Evolutionary conservation across 2,797 vertebrate genomes (phyloP).

Genomic region (Spondyliosoma cantharus): DNA sequence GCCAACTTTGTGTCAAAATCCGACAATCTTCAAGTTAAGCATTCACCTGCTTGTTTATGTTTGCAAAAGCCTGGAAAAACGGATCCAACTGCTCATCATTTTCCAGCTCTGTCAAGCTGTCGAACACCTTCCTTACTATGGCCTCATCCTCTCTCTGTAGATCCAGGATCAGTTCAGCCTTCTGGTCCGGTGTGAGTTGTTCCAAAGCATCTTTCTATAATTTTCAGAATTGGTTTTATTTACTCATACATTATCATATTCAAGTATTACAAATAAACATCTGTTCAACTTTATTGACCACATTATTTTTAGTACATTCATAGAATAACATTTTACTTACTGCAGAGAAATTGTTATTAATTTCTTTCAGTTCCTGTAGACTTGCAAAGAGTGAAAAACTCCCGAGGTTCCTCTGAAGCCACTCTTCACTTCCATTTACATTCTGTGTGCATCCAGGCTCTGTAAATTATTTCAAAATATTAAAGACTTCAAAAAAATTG

Average conservation of each 20-base stretch:
- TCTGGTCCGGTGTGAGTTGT: constrained; percentile 53
- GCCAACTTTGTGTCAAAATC: not conserved
- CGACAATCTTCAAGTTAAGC: not conserved
- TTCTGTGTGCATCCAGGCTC: constrained; percentile 43
- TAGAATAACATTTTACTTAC: constrained; percentile 2
- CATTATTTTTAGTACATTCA: not conserved
- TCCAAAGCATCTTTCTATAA: constrained; percentile 37
- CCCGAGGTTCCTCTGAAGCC: constrained; percentile 55
- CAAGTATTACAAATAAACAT: too few species aligned
- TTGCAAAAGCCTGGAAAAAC: constrained; percentile 45
- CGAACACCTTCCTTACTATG: constrained; percentile 44
- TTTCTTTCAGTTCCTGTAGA: constrained; percentile 38
- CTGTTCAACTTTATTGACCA: too few species aligned
- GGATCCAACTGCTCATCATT: constrained; percentile 8
- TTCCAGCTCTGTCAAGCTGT: constrained; percentile 22
- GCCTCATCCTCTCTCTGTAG: constrained; percentile 33
- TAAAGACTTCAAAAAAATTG: not conserved
- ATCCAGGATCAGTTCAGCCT: constrained; percentile 66
- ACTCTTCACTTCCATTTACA: constrained; percentile 48
- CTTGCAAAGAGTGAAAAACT: constrained; percentile 42
- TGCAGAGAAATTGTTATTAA: constrained; percentile 39
- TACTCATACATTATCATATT: not conserved
- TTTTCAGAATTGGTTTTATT: not conserved
- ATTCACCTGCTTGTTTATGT: constrained; percentile 44
- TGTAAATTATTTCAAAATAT: not conserved